Evolutionary conservation across 2,797 vertebrate species (phyloP), one percentile per base, ranked within the genome.

Genomic region (Fundulus diaphanus): DNA sequence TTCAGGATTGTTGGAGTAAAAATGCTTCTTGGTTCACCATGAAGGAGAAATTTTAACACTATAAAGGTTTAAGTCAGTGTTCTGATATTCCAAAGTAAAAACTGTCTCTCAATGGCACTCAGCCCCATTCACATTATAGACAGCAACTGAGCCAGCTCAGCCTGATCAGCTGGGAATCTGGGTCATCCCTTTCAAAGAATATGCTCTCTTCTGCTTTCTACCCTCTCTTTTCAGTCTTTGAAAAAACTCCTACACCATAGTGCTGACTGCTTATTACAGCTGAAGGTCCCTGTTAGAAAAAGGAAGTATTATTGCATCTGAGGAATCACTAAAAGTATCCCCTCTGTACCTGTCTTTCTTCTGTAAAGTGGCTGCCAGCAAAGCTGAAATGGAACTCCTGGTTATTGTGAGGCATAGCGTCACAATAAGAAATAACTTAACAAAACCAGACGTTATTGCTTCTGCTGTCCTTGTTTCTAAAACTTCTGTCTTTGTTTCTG

Each of bases 151-250:
- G n/a, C 42, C 44, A 44, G 65, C 42, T 29, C 16, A 68, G n/a
- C 44, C 42, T 46, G 16, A 67, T 67, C 40, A 44, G 65, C 65
- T 29, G 40, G 40, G n/a, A 68, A 44, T 68, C 42, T 42, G 65
- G 40, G 65, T 46, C 65, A 46, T 27, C 13, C 46, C 24, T 16
- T 42, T 42, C 37, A 44, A 27, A 27, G 24, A 29, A 31, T 27
- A 31, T 20, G 7, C 42, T 29, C 16, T 44, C 27, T 31, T 44
- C 16, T 31, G 27, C 42, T 48, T 27, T 59, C n/a, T 59, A 31
- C 44, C 40, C 54, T 57, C 29, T 57, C 27, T 24, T 57, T 8
- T 31, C 66, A 33, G 27, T 31, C 15, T 27, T 31, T 68, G 13
- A 46, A 68, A 48, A 46, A 11, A 31, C 24, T 35, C 29, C 24